phyloP scores from a whole-genome alignment of 2,888 invertebrate genomes.

The Caenorhabditis afra region DNA sequence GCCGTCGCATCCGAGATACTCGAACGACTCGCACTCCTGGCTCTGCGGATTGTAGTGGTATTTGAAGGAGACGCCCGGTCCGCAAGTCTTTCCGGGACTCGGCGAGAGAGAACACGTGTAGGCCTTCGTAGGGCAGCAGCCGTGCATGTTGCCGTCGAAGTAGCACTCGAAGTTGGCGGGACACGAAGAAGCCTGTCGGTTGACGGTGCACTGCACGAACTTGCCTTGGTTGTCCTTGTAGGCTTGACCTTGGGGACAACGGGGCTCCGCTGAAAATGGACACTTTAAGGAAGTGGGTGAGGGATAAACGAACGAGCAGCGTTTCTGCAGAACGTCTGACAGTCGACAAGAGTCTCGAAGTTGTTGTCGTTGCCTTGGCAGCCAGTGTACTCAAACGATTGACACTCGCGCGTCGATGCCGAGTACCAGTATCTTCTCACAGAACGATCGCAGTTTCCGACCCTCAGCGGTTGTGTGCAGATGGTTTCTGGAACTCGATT shows the following conservation, averaged over 20 bases:
- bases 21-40: slow-evolving; percentile 71
- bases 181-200: slow-evolving; percentile 65
- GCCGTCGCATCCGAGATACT: slow-evolving; percentile 76
- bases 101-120: slow-evolving; percentile 73
- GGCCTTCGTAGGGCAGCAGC: slow-evolving; percentile 75
- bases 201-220: slow-evolving; percentile 68
- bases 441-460: slow-evolving; percentile 73
- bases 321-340: slow-evolving; percentile 74
- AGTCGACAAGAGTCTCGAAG: slow-evolving; percentile 73
- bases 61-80: slow-evolving; percentile 72
- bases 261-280: slow-evolving; percentile 67
- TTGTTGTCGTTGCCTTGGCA: slow-evolving; percentile 78
- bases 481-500: slow-evolving; percentile 68
- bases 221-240: slow-evolving; percentile 72
- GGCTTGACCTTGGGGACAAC: slow-evolving; percentile 73
- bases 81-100: slow-evolving; percentile 71
- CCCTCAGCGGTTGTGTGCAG: slow-evolving; percentile 73
- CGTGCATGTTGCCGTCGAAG: slow-evolving; percentile 71
- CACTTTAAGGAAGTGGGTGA: not conserved
- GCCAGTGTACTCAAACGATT: slow-evolving; percentile 75
- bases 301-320: slow-evolving; percentile 69
- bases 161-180: slow-evolving; percentile 74
- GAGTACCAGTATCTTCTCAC: slow-evolving; percentile 74
- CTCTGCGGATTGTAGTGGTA: slow-evolving; percentile 71
- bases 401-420: slow-evolving; percentile 72